These are phyloP conservation scores for Meiosimyza platycephala DNA, from an alignment of 2,888 invertebrate genomes.

Conservation along the genomic window DNA sequence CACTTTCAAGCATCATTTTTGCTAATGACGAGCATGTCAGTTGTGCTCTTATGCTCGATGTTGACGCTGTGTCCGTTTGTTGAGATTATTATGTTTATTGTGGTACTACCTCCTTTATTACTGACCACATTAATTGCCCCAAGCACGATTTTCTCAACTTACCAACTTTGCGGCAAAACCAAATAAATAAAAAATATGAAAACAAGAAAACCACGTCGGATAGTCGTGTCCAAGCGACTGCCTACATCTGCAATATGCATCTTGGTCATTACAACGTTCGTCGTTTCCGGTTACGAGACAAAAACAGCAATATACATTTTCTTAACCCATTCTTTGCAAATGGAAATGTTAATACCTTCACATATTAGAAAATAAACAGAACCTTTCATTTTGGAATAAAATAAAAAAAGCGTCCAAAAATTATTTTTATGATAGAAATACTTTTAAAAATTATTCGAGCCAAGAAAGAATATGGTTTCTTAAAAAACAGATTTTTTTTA, in stretches of 20 bases:
- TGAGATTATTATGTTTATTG: neutral
- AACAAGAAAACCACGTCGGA: conserved; percentile 2
- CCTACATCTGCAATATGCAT: neutral
- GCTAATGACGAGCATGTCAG: conserved; percentile 37
- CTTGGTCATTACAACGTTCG: conserved; percentile 13
- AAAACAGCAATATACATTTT: too few species aligned
- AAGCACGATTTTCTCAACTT: conserved; percentile 23
- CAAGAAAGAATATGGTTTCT: too few species aligned
- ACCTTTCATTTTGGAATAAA: too few species aligned
- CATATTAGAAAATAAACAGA: too few species aligned
- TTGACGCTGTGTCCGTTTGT: too few species aligned
- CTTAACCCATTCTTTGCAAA: too few species aligned
- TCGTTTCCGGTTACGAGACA: conserved; percentile 1
- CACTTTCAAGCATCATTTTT: conserved; percentile 55
- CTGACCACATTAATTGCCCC: conserved; percentile 36
- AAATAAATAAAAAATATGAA: neutral
- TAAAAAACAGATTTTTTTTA: too few species aligned
- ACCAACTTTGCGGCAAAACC: conserved; percentile 9
- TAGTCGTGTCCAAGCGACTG: conserved; percentile 5
- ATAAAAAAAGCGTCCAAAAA: too few species aligned
- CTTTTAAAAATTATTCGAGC: too few species aligned
- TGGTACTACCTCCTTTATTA: conserved; percentile 23
- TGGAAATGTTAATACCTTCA: too few species aligned
- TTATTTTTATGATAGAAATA: too few species aligned
- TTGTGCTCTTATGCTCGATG: too few species aligned